Evolutionary conservation across 2,113 vertebrate species (phyloP), one percentile per base, ranked within the genome.

Genomic region (Myxocyprinus asiaticus): DNA sequence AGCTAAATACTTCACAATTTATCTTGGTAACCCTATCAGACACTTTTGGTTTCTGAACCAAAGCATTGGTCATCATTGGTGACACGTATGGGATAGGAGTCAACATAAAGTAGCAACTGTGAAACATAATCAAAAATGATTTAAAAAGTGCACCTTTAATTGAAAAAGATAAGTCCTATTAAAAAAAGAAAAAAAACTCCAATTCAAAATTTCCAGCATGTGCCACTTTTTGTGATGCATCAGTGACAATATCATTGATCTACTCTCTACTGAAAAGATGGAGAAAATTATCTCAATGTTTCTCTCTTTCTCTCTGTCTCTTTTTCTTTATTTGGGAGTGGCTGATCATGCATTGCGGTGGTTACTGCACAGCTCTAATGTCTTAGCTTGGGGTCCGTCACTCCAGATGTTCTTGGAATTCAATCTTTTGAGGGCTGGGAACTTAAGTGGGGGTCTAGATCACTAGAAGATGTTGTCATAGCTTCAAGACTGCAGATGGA

Each of bases 401-500:
- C 48, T 81, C 73, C 72, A 77, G 67, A 82, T 67, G 82, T 81
- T 89, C 69, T 22, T 74, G 77, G 15, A 84, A 71, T 33, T 72
- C 84, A 85, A 86, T 89, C 85, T 87, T 71, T 75, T 84, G 65
- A 83, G 73, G 82, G 88, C 88, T 88, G 86, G 88, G 88, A 85
- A 88, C 79, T 11, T 64, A 66, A 65, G 74, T 53, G 33, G 6
- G 33, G 33, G 3, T 76, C 62, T 51, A 65, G 44, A 74, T 42
- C 44, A 63, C 15, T 62, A 48, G 51, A 72, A 59, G n/a, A 64
- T 53, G 84, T 72, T 82, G 80, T 84, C 73, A 72, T 75, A 85
- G 73, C 76, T 86, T 85, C 85, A 81, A 81, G 71, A 79, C 76
- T 86, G 82, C 88, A 91, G 89, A 88, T 91, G 90, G 86, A 89